Conservation (phyloP, 1,140 invertebrate genomes). For the Planococcus citri region DNA sequence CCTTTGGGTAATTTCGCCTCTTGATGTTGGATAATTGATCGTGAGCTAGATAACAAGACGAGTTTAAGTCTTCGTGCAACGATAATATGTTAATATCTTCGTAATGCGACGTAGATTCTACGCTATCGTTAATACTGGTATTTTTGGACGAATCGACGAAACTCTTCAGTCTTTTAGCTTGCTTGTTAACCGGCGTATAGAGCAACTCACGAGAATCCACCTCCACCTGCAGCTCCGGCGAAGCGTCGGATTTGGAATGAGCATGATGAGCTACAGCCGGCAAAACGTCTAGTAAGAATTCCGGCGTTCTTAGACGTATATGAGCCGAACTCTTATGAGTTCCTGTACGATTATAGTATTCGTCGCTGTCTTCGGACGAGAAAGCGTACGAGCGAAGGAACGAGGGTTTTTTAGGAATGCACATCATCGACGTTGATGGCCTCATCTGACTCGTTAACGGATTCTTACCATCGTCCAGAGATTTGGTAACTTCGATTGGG, state of each 20-base stretch:
- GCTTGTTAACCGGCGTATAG: slow-evolving; percentile 28
- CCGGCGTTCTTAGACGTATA: slow-evolving; percentile 21
- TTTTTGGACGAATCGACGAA: slow-evolving; percentile 29
- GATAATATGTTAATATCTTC: slow-evolving; percentile 61
- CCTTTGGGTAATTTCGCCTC: slow-evolving; percentile 65
- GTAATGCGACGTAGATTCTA: slow-evolving; percentile 30
- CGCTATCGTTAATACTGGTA: slow-evolving; percentile 33
- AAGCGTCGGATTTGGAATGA: slow-evolving; percentile 59
- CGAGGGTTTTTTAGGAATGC: slow-evolving; percentile 14
- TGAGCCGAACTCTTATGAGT: slow-evolving; percentile 24
- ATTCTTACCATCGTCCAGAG: slow-evolving; percentile 29
- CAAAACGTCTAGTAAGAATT: slow-evolving; percentile 15
- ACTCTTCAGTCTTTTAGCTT: slow-evolving; percentile 22
- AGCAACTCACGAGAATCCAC: slow-evolving; percentile 33
- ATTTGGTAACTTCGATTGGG: slow-evolving; percentile 56
- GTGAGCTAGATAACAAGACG: slow-evolving; percentile 41
- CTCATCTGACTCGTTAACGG: neutral
- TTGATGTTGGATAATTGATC: slow-evolving; percentile 58
- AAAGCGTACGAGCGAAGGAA: neutral
- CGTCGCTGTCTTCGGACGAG: slow-evolving; percentile 16
- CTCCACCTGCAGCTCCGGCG: neutral
- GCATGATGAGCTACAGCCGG: slow-evolving; percentile 43
- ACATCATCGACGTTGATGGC: slow-evolving; percentile 15
- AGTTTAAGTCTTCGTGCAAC: slow-evolving; percentile 33
- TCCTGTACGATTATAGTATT: slow-evolving; percentile 18